These are phyloP conservation scores for Melipona beecheii DNA, from an alignment of 2,888 invertebrate genomes.

Conservation along the genomic window DNA sequence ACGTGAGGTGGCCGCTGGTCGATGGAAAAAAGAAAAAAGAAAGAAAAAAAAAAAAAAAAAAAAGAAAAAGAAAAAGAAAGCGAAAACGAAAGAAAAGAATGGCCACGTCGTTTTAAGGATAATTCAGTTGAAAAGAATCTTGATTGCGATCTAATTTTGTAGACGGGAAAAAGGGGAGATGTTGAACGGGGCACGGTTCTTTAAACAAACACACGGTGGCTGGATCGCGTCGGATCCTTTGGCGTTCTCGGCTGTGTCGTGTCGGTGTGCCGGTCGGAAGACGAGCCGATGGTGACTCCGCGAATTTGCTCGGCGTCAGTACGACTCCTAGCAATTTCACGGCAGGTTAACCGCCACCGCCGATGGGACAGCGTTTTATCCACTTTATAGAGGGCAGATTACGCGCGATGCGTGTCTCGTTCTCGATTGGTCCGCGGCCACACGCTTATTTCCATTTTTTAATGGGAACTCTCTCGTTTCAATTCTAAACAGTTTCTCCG, in stretches of 20 bases:
- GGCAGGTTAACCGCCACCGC: constrained; percentile 80
- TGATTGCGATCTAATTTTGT: constrained; percentile 60
- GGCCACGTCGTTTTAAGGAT: constrained; percentile 39
- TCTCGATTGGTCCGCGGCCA: constrained; percentile 59
- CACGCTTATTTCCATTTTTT: constrained; percentile 70
- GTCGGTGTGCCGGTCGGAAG: constrained; percentile 57
- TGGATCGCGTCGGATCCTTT: constrained; percentile 57
- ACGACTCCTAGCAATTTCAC: constrained; percentile 82
- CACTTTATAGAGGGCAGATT: constrained; percentile 74
- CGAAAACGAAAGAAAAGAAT: not conserved
- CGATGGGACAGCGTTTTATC: constrained; percentile 80
- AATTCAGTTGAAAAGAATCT: constrained; percentile 54
- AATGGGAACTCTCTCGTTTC: constrained; percentile 67
- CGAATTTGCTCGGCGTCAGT: constrained; percentile 78
- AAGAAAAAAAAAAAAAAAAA: too few relatives aligned
- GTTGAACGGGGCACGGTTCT: constrained; percentile 43
- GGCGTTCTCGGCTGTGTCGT: constrained; percentile 27
- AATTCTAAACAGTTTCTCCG: not conserved
- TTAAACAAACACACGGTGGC: constrained; percentile 64
- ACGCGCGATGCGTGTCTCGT: constrained; percentile 73
- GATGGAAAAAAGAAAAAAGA: too few relatives aligned
- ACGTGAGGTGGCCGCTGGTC: not conserved
- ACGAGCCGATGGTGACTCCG: constrained; percentile 79
- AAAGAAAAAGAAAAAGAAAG: too few relatives aligned
- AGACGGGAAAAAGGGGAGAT: constrained; percentile 11